Evolutionary conservation across 2,113 vertebrate species (phyloP).

Genomic region (Nothobranchius furzeri): DNA sequence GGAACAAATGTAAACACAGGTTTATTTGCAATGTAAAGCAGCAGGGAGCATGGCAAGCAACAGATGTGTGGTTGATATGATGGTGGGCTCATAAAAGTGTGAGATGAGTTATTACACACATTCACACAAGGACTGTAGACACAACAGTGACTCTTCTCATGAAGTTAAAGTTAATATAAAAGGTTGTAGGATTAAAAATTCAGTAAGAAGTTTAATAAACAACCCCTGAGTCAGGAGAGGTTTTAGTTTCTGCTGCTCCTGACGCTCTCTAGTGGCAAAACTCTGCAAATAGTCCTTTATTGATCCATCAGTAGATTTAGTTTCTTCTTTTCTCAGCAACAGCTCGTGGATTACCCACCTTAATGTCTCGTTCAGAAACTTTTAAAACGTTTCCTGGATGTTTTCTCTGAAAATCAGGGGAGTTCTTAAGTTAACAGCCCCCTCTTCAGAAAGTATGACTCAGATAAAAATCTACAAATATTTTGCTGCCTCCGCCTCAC

Average conservation of each 20-base stretch:
- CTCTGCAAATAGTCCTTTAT: slow-evolving; percentile 21
- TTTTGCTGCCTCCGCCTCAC: background rate
- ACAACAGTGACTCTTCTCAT: too few relatives aligned
- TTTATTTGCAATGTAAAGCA: slow-evolving; percentile 78
- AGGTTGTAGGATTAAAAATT: too few relatives aligned
- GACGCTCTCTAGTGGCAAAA: slow-evolving; percentile 67
- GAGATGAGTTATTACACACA: background rate
- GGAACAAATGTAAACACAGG: slow-evolving; percentile 75
- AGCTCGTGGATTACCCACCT: background rate
- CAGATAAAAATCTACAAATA: background rate
- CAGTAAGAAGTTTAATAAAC: too few relatives aligned
- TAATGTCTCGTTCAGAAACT: background rate
- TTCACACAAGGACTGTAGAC: background rate
- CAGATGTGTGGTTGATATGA: slow-evolving; percentile 24
- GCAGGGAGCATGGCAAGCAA: slow-evolving; percentile 40
- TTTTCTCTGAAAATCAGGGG: slow-evolving; percentile 7
- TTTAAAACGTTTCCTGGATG: background rate
- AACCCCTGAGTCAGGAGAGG: background rate
- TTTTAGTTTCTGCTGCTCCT: slow-evolving; percentile 31
- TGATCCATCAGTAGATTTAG: background rate
- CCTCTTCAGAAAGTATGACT: slow-evolving; percentile 1
- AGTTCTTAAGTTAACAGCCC: slow-evolving; percentile 2
- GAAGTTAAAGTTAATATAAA: too few relatives aligned
- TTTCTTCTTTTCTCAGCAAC: too few relatives aligned
- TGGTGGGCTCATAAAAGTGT: slow-evolving; percentile 3